Base-by-base conservation (phyloP, 1,140 invertebrate species). In the Drosophila ironensis region DNA sequence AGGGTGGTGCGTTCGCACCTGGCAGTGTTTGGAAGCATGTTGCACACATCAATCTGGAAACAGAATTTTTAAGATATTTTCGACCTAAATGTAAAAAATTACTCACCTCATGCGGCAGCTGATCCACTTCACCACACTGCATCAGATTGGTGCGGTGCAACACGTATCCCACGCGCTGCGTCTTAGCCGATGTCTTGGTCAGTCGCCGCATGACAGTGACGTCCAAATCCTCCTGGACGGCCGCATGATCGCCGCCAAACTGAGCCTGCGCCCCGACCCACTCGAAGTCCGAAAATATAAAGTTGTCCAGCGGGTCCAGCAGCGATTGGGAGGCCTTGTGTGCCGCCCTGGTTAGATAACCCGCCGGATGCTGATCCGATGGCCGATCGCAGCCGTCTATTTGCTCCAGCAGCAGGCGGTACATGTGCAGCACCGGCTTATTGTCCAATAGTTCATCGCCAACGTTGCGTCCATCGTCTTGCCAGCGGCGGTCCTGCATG, bases 401-500 rank as follows among this genome's bases (percentile, higher is more conserved):
- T n/a, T n/a, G n/a, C n/a, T n/a, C n/a, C n/a, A n/a, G n/a, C n/a
- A n/a, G n/a, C n/a, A n/a, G n/a, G n/a, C n/a, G n/a, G n/a, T n/a
- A n/a, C n/a, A n/a, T n/a, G n/a, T n/a, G n/a, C n/a, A n/a, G n/a
- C n/a, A n/a, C n/a, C n/a, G n/a, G n/a, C n/a, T n/a, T n/a, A n/a
- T n/a, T n/a, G n/a, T n/a, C n/a, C n/a, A n/a, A n/a, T n/a, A n/a
- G n/a, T n/a, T n/a, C n/a, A n/a, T n/a, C n/a, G n/a, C n/a, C n/a
- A n/a, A n/a, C n/a, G n/a, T n/a, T n/a, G n/a, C n/a, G n/a, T n/a
- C n/a, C n/a, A n/a, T n/a, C n/a, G n/a, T n/a, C n/a, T n/a, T n/a
- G n/a, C n/a, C n/a, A 91, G 69, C 96, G 92, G 9, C 98, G 92
- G 91, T 99, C 98, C 91, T 98, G 93, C 95, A 99, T 98, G 82